phyloP scores from a whole-genome alignment of 2,797 vertebrate genomes.

The Vireo griseus region DNA sequence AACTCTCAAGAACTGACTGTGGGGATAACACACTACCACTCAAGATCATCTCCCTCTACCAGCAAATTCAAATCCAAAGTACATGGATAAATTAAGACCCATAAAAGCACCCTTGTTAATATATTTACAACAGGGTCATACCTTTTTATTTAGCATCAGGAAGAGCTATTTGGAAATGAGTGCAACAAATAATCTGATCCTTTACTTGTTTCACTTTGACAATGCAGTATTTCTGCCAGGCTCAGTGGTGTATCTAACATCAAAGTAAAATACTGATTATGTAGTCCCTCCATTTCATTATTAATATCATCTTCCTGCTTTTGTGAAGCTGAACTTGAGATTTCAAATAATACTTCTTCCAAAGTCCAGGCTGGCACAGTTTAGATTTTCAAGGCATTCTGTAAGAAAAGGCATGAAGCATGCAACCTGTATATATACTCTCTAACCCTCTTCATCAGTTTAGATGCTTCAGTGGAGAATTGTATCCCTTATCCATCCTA shows the following conservation, averaged over 20 bases:
- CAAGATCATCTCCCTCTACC: background rate
- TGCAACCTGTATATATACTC: background rate
- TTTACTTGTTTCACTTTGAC: background rate
- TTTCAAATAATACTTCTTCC: background rate
- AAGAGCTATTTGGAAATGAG: background rate
- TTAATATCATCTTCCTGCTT: background rate
- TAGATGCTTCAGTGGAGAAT: background rate
- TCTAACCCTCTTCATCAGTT: background rate
- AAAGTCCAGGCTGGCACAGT: background rate
- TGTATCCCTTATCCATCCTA: background rate
- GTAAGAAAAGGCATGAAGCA: background rate
- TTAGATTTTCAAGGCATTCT: background rate
- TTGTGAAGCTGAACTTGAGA: background rate
- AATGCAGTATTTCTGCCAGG: background rate
- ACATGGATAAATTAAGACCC: background rate
- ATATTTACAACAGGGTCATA: background rate
- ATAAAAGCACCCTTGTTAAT: background rate
- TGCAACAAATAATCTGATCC: background rate
- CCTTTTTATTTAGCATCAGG: background rate
- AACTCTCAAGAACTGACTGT: background rate
- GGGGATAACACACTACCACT: background rate
- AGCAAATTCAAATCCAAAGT: background rate
- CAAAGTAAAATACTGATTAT: background rate
- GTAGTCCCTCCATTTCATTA: background rate
- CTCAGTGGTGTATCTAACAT: background rate